phyloP scores from a whole-genome alignment of 2,888 invertebrate genomes.

The Drosophila differens region DNA sequence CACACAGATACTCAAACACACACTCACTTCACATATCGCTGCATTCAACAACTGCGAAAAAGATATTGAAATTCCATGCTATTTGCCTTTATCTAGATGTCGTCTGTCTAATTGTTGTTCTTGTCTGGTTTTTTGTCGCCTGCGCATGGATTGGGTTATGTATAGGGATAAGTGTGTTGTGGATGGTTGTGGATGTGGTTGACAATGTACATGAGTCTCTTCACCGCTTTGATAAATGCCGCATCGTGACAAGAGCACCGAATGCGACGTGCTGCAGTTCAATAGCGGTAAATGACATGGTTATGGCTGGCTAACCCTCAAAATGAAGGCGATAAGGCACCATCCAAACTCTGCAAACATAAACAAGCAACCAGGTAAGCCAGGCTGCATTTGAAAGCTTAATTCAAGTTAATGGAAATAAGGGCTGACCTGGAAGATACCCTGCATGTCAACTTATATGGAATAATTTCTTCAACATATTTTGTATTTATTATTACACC shows the following conservation, averaged over 20 bases:
- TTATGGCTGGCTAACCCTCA: slow-evolving; percentile 10
- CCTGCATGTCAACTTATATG: not conserved
- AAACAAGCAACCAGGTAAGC: not conserved
- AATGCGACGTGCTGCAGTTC: slow-evolving; percentile 26
- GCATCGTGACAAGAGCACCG: slow-evolving; percentile 24
- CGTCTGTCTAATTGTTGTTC: slow-evolving; percentile 13
- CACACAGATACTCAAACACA: not conserved
- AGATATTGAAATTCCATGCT: slow-evolving; percentile 48
- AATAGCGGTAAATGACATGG: slow-evolving; percentile 47
- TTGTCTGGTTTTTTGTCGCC: slow-evolving; percentile 24
- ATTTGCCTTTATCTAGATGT: slow-evolving; percentile 41
- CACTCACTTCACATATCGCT: not conserved
- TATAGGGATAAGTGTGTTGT: slow-evolving; percentile 17
- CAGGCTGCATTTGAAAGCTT: not conserved
- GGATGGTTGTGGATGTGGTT: slow-evolving; percentile 14
- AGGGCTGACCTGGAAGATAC: not conserved
- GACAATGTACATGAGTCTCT: slow-evolving; percentile 17
- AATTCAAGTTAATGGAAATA: not conserved
- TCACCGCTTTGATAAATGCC: slow-evolving; percentile 60
- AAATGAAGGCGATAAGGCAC: not conserved
- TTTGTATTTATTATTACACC: not conserved
- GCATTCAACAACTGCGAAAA: slow-evolving; percentile 29
- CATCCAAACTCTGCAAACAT: not conserved
- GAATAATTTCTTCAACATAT: not conserved
- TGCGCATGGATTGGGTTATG: slow-evolving; percentile 17